Evolutionary conservation across 2,113 vertebrate species (phyloP).

Genomic region (Rattus norvegicus): DNA sequence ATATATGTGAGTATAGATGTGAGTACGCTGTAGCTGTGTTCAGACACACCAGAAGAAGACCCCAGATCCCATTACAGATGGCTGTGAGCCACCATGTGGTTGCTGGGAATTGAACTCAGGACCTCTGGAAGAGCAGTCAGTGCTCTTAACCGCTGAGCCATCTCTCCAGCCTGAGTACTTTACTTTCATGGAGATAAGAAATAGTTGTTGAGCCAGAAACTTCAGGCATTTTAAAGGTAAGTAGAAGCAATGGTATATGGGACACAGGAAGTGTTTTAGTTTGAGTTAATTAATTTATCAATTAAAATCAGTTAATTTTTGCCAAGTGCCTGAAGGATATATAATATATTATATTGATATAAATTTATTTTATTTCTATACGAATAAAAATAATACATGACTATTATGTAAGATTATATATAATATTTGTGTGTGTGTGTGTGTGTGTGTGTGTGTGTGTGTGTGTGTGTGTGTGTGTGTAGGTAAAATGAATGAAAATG

Average conservation of each 20-base stretch:
- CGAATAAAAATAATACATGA: background rate
- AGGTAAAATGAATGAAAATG: background rate
- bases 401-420: background rate
- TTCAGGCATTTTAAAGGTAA: conserved; percentile 56
- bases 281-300: background rate
- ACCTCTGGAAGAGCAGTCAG: too few relatives aligned
- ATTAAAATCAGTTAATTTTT: conserved; percentile 29
- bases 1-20: too few relatives aligned
- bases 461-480: too few relatives aligned
- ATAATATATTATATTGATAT: background rate
- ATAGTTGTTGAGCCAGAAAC: conserved; percentile 48
- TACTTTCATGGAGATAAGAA: conserved; percentile 35
- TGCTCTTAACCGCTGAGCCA: too few relatives aligned
- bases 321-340: background rate
- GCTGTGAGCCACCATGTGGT: too few relatives aligned
- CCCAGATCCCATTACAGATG: too few relatives aligned
- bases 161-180: too few relatives aligned
- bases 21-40: too few relatives aligned
- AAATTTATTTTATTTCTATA: background rate
- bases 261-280: background rate
- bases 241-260: background rate
- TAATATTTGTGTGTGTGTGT: too few relatives aligned
- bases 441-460: too few relatives aligned
- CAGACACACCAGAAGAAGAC: too few relatives aligned
- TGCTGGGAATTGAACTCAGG: too few relatives aligned